These are phyloP conservation scores for Philopotamus ludificatus DNA, from an alignment of 1,140 invertebrate species.

Conservation along the genomic window DNA sequence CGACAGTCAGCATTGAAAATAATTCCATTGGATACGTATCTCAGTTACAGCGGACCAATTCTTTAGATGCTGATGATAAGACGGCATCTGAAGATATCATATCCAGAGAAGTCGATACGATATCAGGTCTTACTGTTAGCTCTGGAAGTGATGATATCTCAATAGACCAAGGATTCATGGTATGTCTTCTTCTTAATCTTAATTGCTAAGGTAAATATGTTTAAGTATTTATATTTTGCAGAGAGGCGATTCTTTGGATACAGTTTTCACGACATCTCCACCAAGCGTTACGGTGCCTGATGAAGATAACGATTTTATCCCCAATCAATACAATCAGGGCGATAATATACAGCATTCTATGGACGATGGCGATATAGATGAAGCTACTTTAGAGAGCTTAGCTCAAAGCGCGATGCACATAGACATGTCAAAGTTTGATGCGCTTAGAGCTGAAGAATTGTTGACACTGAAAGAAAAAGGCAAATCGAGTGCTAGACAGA, in stretches of 20 bases:
- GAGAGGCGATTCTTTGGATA: conserved; percentile 61
- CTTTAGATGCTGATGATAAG: conserved; percentile 18
- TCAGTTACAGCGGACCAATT: conserved; percentile 6
- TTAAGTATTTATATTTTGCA: conserved; percentile 40
- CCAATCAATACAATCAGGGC: not conserved
- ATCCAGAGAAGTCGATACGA: conserved; percentile 35
- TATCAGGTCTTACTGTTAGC: conserved; percentile 46
- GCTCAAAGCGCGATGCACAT: conserved; percentile 3
- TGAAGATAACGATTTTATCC: conserved; percentile 36
- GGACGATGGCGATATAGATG: conserved; percentile 7
- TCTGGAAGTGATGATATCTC: conserved; percentile 54
- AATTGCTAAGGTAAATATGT: not conserved
- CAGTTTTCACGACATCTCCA: conserved; percentile 60
- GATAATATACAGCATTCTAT: not conserved
- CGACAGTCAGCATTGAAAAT: conserved; percentile 26
- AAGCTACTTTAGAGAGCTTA: conserved; percentile 5
- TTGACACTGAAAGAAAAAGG: not conserved
- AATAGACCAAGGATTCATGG: conserved; percentile 55
- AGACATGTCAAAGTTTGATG: conserved; percentile 7
- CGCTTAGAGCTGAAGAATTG: not conserved
- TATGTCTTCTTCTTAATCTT: conserved; percentile 31
- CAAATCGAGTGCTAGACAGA: conserved; percentile 33
- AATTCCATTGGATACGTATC: too few species aligned
- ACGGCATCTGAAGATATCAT: conserved; percentile 16
- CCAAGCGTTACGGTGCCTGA: conserved; percentile 45